These are phyloP conservation scores for Drosophila lacicola DNA, from an alignment of 2,888 invertebrate genomes.

Conservation along the genomic window DNA sequence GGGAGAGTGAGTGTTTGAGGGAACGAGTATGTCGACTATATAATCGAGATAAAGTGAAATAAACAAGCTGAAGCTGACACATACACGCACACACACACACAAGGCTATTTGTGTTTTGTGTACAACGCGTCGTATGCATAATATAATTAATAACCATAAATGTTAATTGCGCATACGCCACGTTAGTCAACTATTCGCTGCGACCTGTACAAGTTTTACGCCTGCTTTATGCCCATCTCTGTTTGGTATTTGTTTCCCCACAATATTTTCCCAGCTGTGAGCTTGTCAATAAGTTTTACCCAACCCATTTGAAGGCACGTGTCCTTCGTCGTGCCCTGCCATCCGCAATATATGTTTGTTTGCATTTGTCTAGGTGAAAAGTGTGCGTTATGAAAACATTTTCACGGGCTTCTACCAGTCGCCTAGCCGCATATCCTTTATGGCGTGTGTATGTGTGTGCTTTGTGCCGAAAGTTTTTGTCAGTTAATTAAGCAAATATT, in stretches of 20 bases:
- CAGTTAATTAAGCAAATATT: conserved; percentile 80
- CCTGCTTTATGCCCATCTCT: conserved; percentile 25
- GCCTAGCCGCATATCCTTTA: conserved; percentile 41
- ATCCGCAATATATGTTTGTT: conserved; percentile 8
- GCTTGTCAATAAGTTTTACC: conserved; percentile 55
- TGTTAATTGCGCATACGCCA: conserved; percentile 80
- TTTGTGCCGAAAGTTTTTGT: conserved; percentile 71
- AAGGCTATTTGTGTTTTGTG: conserved; percentile 10
- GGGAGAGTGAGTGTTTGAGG: background rate
- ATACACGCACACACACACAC: background rate
- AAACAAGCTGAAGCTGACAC: conserved; percentile 8
- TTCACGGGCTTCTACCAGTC: conserved; percentile 33
- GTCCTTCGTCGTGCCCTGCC: conserved; percentile 22
- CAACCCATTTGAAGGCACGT: conserved; percentile 49
- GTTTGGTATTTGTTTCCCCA: background rate
- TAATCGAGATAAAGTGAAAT: conserved; percentile 22
- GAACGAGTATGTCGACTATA: conserved; percentile 10
- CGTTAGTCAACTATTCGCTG: conserved; percentile 58
- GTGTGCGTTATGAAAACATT: conserved; percentile 70
- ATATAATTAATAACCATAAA: conserved; percentile 78
- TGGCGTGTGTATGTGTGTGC: conserved; percentile 13
- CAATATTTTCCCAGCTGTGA: conserved; percentile 30
- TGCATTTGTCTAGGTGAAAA: conserved; percentile 63
- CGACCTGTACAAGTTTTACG: conserved; percentile 23
- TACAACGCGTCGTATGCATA: conserved; percentile 63